Evolutionary conservation across 1,140 invertebrate genomes (phyloP), one percentile per base, ranked within the genome.

Genomic region (Drosophila pseudoananassae): DNA sequence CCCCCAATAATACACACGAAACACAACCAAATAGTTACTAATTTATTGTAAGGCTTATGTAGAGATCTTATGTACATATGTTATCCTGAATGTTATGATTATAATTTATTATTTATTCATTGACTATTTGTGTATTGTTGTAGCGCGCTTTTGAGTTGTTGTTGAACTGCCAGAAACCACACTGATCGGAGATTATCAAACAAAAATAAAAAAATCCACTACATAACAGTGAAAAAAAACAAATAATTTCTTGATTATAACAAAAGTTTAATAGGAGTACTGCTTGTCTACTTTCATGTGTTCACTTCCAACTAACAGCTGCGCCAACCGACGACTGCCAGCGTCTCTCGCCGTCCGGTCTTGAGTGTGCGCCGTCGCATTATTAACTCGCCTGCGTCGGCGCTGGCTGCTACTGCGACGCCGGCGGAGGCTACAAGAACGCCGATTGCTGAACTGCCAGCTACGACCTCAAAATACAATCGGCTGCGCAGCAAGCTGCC

Each of bases 301-400:
- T 33, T 45, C 6, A 50, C 59, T 27, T 43, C 51, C 56, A 36
- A 66, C 73, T 60, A 47, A 45, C 78, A 91, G 89, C 76, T 85
- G 61, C 89, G 89, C 49, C 84, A 84, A 43, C 82, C 82, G 64
- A 54, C 77, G 66, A 75, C 54, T 63, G 53, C 49, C 60, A 71
- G 27, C 43, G 84, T 73, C 36, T 81, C 89, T 38, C 89, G 85
- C 23, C 82, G 90, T 27, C 90, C 90, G 20, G 79, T 90, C 65
- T 33, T 91, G 47, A 91, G 90, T 31, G 90, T 91, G 55, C 90
- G 90, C 71, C 78, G 82, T 36, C 90, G 90, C 52, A 76, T 90
- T 73, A 90, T 91, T 47, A 91, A 91, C 57, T 54, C 76, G 25
- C 79, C 89, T 15, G 63, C 68, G 27, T 46, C 69, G 54, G 66